Percentiles rank a stretch among this genome's conserved stretches.
Evolutionary conservation across 2,888 invertebrate genomes (phyloP).

Genomic region (Seladonia tumulorum): DNA sequence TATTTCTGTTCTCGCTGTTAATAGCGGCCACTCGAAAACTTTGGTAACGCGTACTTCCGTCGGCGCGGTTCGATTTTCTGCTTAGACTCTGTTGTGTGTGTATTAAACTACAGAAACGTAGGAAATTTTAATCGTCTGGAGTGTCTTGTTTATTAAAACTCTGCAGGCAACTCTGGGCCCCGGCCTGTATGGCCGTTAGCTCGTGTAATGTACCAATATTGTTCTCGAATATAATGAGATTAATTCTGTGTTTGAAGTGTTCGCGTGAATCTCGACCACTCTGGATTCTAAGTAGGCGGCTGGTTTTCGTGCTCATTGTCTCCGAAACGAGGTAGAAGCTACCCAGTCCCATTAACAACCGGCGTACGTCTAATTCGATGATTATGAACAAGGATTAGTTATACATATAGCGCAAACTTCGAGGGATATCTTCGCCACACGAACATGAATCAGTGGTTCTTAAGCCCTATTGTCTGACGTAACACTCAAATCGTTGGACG

Average conservation of each 20-base stretch:
- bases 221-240: conserved; percentile 1
- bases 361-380: not conserved
- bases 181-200: not conserved
- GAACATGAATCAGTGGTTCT: no score
- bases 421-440: no score
- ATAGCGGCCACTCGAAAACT: conserved; percentile 31
- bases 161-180: not conserved
- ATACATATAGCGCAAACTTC: no score
- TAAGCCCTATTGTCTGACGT: no score
- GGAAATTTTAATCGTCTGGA: conserved; percentile 27
- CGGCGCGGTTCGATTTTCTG: conserved; percentile 30
- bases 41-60: conserved; percentile 18
- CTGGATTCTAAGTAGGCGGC: not conserved
- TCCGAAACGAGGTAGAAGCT: not conserved
- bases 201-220: not conserved
- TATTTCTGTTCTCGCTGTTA: conserved; percentile 31
- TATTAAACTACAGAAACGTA: conserved; percentile 24
- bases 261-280: not conserved
- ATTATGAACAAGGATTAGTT: not conserved
- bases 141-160: conserved; percentile 25
- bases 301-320: not conserved
- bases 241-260: conserved; percentile 7
- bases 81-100: conserved; percentile 22
- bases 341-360: not conserved
- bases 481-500: no score